Base-by-base conservation (phyloP, 1,140 invertebrate genomes). In the Phortica variegata region DNA sequence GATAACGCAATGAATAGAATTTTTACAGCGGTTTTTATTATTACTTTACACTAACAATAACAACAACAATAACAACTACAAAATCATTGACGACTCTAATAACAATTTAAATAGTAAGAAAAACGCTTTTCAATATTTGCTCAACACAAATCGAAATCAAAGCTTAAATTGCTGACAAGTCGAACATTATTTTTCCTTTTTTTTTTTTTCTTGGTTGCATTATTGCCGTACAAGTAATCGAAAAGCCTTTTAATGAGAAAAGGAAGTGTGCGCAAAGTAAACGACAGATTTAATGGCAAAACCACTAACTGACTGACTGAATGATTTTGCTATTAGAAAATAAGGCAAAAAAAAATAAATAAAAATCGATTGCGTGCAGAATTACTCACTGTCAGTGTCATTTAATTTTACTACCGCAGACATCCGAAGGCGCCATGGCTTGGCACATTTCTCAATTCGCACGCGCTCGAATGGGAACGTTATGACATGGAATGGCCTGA, bases 401-500 rank as follows among this genome's bases (percentile, higher is more conserved):
- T 31, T 46, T 19, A 16, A 31, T 43, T 20, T 43, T 45, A 26
- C 33, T 49, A 10, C 77, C 78, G 16, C 68, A 90, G 89, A 31
- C 87, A 89, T 70, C 88, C 89, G 0, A 90, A 91, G 56, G 81
- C 82, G 16, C 85, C 80, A 37, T 83, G 78, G 77, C 82, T 78
- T 46, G 77, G 79, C 21, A 75, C 71, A 47, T 84, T 80, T 76
- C 73, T 80, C 29, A 84, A 79, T 8, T 77, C 81, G 3, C 81
- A 81, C 54, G 76, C 77, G 36, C 79, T 80, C 47, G 82, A 85
- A 40, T 86, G 84, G 84, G 77, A 77, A 46, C 82, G 83, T 53
- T 88, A 85, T 56, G 84, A 87, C 39, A 70, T 85, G 7, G 84
- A 88, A 33, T 93, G 91, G 91, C 88, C 88, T 0, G 83, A 86